These are phyloP conservation scores for Dynastes hyllus DNA, from an alignment of 2,888 invertebrate genomes.

Conservation along the genomic window DNA sequence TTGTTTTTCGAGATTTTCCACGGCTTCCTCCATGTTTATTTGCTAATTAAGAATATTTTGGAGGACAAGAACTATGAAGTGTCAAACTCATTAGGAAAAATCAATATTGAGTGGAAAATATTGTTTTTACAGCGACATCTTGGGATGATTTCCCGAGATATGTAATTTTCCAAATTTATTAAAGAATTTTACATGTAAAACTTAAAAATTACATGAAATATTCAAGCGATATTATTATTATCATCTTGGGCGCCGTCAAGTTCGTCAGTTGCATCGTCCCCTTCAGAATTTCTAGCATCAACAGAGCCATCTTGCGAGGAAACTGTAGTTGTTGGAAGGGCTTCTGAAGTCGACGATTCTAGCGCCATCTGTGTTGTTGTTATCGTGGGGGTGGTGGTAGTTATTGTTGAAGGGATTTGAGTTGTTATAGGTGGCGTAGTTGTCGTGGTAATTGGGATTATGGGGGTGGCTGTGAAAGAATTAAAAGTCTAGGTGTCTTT, in stretches of 20 bases:
- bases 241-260: conserved; percentile 5
- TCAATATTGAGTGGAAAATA: conserved; percentile 21
- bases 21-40: conserved; percentile 65
- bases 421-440: conserved; percentile 1
- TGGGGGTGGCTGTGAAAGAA: conserved; percentile 2
- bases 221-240: not conserved
- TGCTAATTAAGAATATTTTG: not conserved
- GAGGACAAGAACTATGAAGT: not conserved
- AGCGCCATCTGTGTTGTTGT: not conserved
- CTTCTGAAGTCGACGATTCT: not conserved
- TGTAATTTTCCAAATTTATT: not conserved
- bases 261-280: not conserved
- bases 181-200: not conserved
- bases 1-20: conserved; percentile 68
- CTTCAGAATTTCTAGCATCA: not conserved
- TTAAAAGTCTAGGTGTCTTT: not conserved
- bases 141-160: not conserved
- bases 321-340: not conserved
- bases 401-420: not conserved
- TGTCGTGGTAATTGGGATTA: conserved; percentile 34
- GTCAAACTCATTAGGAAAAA: conserved; percentile 34
- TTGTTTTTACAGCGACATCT: conserved; percentile 32
- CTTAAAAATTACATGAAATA: not conserved
- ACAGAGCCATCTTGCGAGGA: not conserved
- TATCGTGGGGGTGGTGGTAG: not conserved